Evolutionary conservation across 2,888 invertebrate genomes (phyloP), one percentile per base, ranked within the genome.

Genomic region (Ophion costatus): DNA sequence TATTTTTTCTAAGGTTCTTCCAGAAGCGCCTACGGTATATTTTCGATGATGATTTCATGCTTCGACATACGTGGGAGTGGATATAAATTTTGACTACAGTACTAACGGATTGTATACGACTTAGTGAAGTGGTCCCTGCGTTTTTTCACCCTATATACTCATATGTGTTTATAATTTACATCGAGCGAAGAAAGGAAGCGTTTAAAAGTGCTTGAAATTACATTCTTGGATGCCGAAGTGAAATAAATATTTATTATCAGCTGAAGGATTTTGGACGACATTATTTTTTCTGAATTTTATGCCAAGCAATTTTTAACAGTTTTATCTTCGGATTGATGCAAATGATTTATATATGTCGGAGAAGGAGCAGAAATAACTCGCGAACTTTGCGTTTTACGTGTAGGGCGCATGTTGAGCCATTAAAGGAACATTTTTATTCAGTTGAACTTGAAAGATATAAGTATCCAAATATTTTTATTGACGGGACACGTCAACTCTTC

Each of bases 21-120:
- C 9, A 38, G 33, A 38, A 6, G 6, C n/a, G 11, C 45, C 33
- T 38, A 20, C 11, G 11, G 7, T 33, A 38, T 20, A 24, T 63
- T 45, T 45, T 63, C 17, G 24, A 73, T 67, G 63, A 63, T 45
- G 69, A 69, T 45, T 69, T 22, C 45, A 66, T 66, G 38, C 17
- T 64, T 24, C 38, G 7, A 66, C 17, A 38, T 66, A 38, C 66
- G 5, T n/a, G 38, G n/a, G 33, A 38, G 66, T 29, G 9, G 14
- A 33, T 38, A 63, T 63, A 63, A 63, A 63, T 66, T 17, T 66
- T 11, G n/a, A 66, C 14, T n/a, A 2, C 6, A 66, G 17, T 38
- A 20, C 33, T 3, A 63, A 63, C 59, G 59, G 20, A 59, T 59
- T 51, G 51, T 51, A 17, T 51, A 51, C 17, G 51, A 17, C 51